These are phyloP conservation scores for Terrapene triunguis DNA, from an alignment of 2,113 vertebrate genomes.

Conservation along the genomic window DNA sequence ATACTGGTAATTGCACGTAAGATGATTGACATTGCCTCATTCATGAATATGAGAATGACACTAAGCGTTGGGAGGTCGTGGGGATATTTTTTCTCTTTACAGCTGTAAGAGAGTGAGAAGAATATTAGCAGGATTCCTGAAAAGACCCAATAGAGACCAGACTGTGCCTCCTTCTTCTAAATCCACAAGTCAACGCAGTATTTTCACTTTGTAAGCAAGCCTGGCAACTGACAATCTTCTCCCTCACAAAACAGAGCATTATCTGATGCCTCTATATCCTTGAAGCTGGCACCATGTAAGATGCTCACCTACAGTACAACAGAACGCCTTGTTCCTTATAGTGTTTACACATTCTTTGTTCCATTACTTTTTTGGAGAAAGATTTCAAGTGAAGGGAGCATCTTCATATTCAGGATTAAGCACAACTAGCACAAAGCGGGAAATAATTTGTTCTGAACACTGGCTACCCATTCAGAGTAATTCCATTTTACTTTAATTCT, in stretches of 20 bases:
- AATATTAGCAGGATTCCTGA: not conserved
- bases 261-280: not conserved
- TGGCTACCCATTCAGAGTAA: not conserved
- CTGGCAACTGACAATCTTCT: not conserved
- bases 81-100: conserved; percentile 76
- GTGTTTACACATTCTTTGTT: not conserved
- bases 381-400: not conserved
- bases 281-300: not conserved
- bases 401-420: not conserved
- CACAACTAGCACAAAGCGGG: not conserved
- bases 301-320: not conserved
- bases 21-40: conserved; percentile 85
- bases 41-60: conserved; percentile 83
- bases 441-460: not conserved
- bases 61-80: conserved; percentile 81
- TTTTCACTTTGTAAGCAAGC: not conserved
- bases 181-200: not conserved
- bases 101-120: conserved; percentile 67
- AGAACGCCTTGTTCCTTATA: not conserved
- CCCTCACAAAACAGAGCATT: not conserved
- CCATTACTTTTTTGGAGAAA: not conserved
- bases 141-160: not conserved
- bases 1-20: conserved; percentile 81
- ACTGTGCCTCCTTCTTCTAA: not conserved
- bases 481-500: not conserved